Evolutionary conservation across 2,113 vertebrate species (phyloP).

Genomic region (Tragelaphus imberbis): DNA sequence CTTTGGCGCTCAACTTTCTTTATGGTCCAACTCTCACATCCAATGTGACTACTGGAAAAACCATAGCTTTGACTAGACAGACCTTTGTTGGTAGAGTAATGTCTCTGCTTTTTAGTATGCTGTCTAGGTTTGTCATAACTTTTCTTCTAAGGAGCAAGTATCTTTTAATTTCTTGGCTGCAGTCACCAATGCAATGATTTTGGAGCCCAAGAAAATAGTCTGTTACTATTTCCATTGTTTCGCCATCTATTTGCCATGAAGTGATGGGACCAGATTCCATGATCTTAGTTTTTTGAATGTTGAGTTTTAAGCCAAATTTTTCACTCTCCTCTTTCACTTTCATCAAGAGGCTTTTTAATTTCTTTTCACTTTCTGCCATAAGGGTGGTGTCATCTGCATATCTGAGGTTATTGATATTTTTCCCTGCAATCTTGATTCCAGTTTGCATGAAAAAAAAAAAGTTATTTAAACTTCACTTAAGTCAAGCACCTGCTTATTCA

Average conservation of each 20-base stretch:
- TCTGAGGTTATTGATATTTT: background rate
- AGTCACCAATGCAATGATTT: background rate
- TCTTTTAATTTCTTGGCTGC: background rate
- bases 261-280: background rate
- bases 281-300: background rate
- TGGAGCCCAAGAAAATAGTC: background rate
- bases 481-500: background rate
- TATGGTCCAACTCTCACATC: background rate
- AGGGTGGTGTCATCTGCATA: background rate
- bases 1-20: fast-evolving
- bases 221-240: background rate
- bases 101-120: background rate
- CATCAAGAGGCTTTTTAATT: background rate
- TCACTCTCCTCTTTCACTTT: background rate
- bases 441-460: background rate
- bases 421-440: background rate
- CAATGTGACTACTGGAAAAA: background rate
- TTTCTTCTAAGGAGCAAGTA: background rate
- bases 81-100: background rate
- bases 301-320: background rate
- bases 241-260: background rate
- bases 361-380: background rate
- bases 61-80: background rate
- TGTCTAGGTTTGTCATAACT: background rate
- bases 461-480: background rate